Percentiles rank a stretch among this genome's conserved stretches.
phyloP scores from a whole-genome alignment of 2,113 vertebrate genomes.

The Chrysochloris asiatica region DNA sequence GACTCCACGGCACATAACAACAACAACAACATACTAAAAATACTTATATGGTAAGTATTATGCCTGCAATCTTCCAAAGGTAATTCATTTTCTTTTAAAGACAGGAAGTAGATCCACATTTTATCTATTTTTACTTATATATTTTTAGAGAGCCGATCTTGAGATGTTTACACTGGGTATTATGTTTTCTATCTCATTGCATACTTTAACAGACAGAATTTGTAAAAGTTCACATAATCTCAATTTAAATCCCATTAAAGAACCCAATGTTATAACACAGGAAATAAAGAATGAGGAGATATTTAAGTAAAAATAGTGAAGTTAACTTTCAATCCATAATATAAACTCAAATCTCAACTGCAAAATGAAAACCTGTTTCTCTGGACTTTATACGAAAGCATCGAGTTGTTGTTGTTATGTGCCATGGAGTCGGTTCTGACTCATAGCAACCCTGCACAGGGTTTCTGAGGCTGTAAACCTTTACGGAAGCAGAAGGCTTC shows the following conservation, averaged over 20 bases:
- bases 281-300: not conserved
- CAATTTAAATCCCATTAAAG: conserved; percentile 36
- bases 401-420: too few relatives aligned
- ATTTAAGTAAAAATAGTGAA: not conserved
- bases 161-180: not conserved
- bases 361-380: conserved; percentile 39
- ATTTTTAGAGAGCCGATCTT: not conserved
- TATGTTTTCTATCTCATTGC: not conserved
- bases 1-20: too few relatives aligned
- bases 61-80: not conserved
- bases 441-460: too few relatives aligned
- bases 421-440: too few relatives aligned
- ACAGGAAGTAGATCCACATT: not conserved
- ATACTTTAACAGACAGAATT: not conserved
- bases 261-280: conserved; percentile 30
- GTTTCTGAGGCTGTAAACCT: too few relatives aligned
- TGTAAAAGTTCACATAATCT: conserved; percentile 16
- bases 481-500: too few relatives aligned
- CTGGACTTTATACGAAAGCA: not conserved
- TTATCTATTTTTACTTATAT: not conserved
- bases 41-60: not conserved
- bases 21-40: not conserved
- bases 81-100: conserved; percentile 29
- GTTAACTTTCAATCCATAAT: conserved; percentile 19
- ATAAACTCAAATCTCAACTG: conserved; percentile 23